Evolutionary conservation across 2,797 vertebrate species (phyloP).

Genomic region (Sebastolobus altivelis): DNA sequence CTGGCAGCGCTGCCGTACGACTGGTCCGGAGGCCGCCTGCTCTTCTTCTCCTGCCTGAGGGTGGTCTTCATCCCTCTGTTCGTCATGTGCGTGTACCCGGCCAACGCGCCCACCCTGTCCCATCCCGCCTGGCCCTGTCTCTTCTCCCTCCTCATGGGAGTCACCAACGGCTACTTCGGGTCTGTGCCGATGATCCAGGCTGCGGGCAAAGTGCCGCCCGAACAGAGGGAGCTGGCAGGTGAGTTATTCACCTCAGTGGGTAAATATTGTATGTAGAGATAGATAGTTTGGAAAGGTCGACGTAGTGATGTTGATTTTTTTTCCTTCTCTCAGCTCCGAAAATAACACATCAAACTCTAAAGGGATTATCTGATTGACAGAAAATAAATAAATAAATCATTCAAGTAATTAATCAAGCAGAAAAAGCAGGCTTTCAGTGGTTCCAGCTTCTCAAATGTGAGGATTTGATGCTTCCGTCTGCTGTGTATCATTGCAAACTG

Average conservation of each 20-base stretch:
- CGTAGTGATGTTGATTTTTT: neutral
- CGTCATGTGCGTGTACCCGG: conserved; percentile 96
- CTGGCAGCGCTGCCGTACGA: conserved; percentile 94
- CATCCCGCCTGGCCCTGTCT: conserved; percentile 98
- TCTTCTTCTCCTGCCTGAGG: conserved; percentile 92
- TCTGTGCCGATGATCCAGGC: conserved; percentile 99
- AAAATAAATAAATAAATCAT: neutral
- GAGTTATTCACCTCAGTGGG: conserved; percentile 11
- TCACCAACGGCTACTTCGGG: conserved; percentile 97
- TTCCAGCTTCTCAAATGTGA: neutral
- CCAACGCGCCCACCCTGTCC: conserved; percentile 86
- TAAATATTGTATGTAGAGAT: neutral
- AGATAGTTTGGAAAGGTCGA: no score
- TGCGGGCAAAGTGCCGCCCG: conserved; percentile 92
- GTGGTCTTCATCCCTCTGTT: conserved; percentile 98
- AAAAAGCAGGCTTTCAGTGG: no score
- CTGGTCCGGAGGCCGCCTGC: conserved; percentile 93
- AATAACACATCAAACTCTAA: neutral
- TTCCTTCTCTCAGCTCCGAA: neutral
- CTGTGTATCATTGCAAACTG: neutral
- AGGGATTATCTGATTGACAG: neutral
- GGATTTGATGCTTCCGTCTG: neutral
- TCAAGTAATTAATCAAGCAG: neutral
- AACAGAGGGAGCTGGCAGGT: conserved; percentile 97
- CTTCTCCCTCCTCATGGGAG: conserved; percentile 97